phyloP scores from a whole-genome alignment of 2,888 invertebrate species.

The Oscheius myriophilus region DNA sequence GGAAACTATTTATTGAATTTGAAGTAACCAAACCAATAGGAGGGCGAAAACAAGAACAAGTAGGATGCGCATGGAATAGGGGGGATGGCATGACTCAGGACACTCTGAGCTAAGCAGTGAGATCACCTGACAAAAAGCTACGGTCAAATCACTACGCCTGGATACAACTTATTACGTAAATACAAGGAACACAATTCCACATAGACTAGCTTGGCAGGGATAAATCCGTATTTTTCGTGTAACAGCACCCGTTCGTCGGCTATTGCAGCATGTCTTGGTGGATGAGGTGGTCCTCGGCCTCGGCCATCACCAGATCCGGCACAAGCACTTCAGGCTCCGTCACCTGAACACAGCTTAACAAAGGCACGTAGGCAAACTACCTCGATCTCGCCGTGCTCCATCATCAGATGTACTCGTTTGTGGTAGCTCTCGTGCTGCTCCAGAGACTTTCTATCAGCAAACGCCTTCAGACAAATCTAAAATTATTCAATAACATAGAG shows the following conservation, averaged over 20 bases:
- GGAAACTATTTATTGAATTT: too few relatives aligned
- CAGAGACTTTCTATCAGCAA: conserved; percentile 46
- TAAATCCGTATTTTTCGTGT: too few relatives aligned
- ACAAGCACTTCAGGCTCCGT: conserved; percentile 21
- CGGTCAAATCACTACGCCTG: too few relatives aligned
- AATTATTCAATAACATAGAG: conserved; percentile 10
- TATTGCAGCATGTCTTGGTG: conserved; percentile 26
- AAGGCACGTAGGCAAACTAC: conserved; percentile 9
- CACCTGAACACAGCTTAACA: neutral
- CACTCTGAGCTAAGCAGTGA: too few relatives aligned
- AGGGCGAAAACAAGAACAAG: too few relatives aligned
- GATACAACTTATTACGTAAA: too few relatives aligned
- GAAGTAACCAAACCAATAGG: too few relatives aligned
- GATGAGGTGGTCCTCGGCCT: conserved; percentile 8
- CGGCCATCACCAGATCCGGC: conserved; percentile 7
- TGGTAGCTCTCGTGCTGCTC: conserved; percentile 67
- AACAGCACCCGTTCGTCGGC: conserved; percentile 8
- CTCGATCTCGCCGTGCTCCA: conserved; percentile 56
- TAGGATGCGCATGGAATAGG: too few relatives aligned
- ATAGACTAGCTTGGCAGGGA: too few relatives aligned
- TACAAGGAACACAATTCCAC: too few relatives aligned
- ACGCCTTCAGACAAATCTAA: conserved; percentile 57
- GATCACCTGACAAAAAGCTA: too few relatives aligned
- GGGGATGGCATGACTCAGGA: too few relatives aligned
- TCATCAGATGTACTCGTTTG: conserved; percentile 62